Evolutionary conservation across 64 coral and sea anemone species (phyloP), one percentile per base, ranked within the genome.

Genomic region (Catalaphyllia jardinei): DNA sequence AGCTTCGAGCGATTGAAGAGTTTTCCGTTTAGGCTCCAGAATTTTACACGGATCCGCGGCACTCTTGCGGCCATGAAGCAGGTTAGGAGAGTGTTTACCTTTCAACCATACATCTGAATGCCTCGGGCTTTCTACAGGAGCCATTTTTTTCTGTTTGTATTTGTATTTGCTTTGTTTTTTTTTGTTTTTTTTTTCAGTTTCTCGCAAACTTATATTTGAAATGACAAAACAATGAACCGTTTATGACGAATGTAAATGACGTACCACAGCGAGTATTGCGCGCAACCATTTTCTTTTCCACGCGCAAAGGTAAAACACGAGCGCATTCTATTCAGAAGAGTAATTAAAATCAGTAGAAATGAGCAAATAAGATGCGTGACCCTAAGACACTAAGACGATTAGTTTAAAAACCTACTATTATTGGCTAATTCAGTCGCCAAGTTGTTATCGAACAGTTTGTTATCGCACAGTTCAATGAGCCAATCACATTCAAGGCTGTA

Each of bases 21-120:
- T 93, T 55, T 96, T 93, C 15, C 75, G 76, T 10, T 82, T 86
- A 0, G 94, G 94, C 31, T 96, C 91, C 20, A 96, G 77, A 12
- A 96, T 74, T 61, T 74, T 90, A 17, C 92, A 89, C 1, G 94
- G 87, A 30, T 96, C 91, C 0, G 77, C 10, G 1, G 19, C 11
- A 35, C 38, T 52, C 39, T 67, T 49, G 3, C 79, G 33, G 28
- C 25, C 4, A 42, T 20, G 39, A 11, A 20, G 15, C 22, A 27
- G 22, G 3, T 73, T 72, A 22, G 86, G 39, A 16, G 71, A 71
- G 2, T 27, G 30, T 27, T 86, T 77, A 11, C 38, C 63, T 71
- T 60, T 31, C 1, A 61, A n/a, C 86, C 71, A 65, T 16, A 57
- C 52, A 60, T 60, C 89, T 0, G 79, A 73, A 19, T 29, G 29